Evolutionary conservation across 2,113 vertebrate genomes (phyloP), one percentile per base, ranked within the genome.

Genomic region (Patagioenas fasciata): DNA sequence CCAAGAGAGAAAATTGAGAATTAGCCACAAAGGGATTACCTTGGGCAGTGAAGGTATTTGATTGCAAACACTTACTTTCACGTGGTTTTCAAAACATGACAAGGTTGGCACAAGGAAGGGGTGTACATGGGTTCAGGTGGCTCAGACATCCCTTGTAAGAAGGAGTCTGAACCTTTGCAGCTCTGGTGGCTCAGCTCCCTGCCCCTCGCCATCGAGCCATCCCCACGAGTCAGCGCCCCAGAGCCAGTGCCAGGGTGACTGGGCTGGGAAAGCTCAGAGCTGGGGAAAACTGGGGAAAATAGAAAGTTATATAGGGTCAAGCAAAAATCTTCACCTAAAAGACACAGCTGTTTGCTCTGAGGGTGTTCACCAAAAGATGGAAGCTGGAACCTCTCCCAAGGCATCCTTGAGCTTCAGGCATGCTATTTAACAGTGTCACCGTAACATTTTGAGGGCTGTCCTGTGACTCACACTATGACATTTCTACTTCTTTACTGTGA

Each of bases 171-270:
- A 54, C 51, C 51, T 31, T 60, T 47, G n/a, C 38, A n/a, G 62
- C 34, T 65, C 16, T 3, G 0, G 26, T n/a, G 38, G 38, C 38
- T 72, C 57, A 42, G 26, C 28, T 32, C 25, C n/a, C 29, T 18
- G 60, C 11, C 12, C 24, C n/a, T 70, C 3, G 0, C n/a, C 34
- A 17, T 11, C 24, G 10, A 57, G 34, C 13, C 1, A 2, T 47
- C 16, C 47, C 48, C 67, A 64, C 0, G 0, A 64, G 62, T 5
- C 54, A 26, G 26, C 1, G 0, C 14, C 40, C 26, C 29, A 47
- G 10, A 2, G 1, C 28, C 25, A 7, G 50, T 7, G 10, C 69
- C 8, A 15, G 48, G 36, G 16, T 13, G 23, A n/a, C 44, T 26
- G 31, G 36, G 11, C 19, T 62, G 60, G 26, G 19, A 69, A 50